A percentile compares a stretch with the other conserved stretches of the same genome.
Conservation (phyloP, 92 coral and sea anemone genomes). For the Porites evermanni region DNA sequence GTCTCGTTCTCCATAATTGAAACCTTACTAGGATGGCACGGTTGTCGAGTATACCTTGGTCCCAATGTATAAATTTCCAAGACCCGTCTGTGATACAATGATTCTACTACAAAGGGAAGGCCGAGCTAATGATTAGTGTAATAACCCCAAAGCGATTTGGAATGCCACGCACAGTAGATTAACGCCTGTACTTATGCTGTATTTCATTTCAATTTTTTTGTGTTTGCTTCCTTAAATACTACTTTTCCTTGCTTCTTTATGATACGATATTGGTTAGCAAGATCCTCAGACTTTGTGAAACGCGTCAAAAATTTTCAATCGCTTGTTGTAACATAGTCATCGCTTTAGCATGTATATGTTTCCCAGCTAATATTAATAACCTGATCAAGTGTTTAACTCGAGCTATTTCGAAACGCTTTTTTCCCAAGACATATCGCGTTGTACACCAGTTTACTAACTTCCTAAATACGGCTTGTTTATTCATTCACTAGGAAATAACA, state of each 20-base stretch:
- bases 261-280: slow-evolving; percentile 9
- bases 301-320: background rate
- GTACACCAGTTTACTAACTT: background rate
- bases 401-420: background rate
- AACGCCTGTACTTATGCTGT: background rate
- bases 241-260: slow-evolving; percentile 20
- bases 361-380: background rate
- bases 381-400: slow-evolving; percentile 28
- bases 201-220: slow-evolving; percentile 14
- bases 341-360: background rate
- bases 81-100: slow-evolving; percentile 7
- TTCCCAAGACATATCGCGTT: slow-evolving; percentile 6
- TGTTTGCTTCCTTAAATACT: slow-evolving; percentile 33
- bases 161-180: background rate
- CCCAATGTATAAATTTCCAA: slow-evolving; percentile 6
- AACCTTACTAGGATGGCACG: slow-evolving; percentile 7
- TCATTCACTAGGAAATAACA: background rate
- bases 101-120: background rate
- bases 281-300: background rate
- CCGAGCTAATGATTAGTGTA: background rate
- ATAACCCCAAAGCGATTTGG: slow-evolving; percentile 4
- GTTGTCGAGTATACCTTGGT: background rate
- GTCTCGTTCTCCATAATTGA: slow-evolving; percentile 34
- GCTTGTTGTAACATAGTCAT: slow-evolving; percentile 3
- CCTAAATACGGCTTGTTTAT: background rate